A percentile compares a stretch with the other conserved stretches of the same genome.
Conservation (phyloP, 2,113 vertebrate species). For the Halichoerus grypus region DNA sequence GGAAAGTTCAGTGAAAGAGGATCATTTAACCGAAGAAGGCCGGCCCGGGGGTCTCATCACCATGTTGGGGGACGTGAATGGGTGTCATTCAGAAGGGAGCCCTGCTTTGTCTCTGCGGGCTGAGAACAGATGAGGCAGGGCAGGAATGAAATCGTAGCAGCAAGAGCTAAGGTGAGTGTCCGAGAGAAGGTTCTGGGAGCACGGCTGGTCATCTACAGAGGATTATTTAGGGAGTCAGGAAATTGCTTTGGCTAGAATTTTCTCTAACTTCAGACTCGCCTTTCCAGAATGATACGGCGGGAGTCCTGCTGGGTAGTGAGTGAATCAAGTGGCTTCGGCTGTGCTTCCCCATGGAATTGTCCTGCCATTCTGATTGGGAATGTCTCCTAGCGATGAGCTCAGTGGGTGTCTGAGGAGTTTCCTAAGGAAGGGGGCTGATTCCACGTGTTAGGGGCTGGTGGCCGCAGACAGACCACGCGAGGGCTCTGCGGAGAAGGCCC, state of each 20-base stretch:
- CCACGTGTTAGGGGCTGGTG: neutral
- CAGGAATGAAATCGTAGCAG: neutral
- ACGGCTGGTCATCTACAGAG: neutral
- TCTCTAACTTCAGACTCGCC: neutral
- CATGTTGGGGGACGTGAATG: neutral
- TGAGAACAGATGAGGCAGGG: neutral
- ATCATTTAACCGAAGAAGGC: slow-evolving; percentile 59
- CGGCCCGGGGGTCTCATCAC: slow-evolving; percentile 11
- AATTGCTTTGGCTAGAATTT: neutral
- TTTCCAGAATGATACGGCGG: accelerated
- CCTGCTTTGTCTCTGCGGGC: neutral
- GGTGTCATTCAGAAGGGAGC: neutral
- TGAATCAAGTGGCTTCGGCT: accelerated
- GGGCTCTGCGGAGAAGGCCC: neutral
- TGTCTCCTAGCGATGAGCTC: neutral
- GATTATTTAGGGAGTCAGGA: neutral
- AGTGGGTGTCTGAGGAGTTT: neutral
- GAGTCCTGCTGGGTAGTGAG: neutral
- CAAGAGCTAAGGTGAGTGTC: neutral
- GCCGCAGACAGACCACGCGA: accelerated
- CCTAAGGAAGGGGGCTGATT: neutral
- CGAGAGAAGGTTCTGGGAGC: neutral
- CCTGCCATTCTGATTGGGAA: too few relatives aligned
- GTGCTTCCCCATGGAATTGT: neutral
- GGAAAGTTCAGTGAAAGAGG: slow-evolving; percentile 47